Conservation (phyloP, 1,140 invertebrate genomes). For the Papilio machaon region DNA sequence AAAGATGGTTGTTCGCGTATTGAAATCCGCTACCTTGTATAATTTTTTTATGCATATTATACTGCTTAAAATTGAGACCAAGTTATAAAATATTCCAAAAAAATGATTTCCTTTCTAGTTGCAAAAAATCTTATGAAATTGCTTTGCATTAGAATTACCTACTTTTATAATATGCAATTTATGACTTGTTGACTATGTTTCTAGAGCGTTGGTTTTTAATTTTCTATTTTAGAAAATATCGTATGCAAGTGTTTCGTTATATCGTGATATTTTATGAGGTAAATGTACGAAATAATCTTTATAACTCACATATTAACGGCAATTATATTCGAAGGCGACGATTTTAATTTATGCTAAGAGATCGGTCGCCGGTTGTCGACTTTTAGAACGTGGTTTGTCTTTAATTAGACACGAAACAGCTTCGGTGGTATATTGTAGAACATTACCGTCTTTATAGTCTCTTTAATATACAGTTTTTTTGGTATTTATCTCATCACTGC, state of each 20-base stretch:
- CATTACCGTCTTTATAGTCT: slow-evolving; percentile 6
- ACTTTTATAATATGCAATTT: slow-evolving; percentile 2
- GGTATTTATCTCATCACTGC: neutral
- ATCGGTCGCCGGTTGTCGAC: slow-evolving; percentile 18
- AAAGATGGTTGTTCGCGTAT: neutral
- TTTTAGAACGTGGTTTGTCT: slow-evolving; percentile 26
- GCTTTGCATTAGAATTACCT: neutral
- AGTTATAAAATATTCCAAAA: neutral
- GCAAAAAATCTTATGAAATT: neutral
- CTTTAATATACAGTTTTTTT: slow-evolving; percentile 11
- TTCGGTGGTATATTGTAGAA: slow-evolving; percentile 20
- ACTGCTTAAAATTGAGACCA: neutral
- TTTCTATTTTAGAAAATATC: neutral
- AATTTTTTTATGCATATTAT: neutral
- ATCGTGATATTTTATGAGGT: slow-evolving; percentile 1
- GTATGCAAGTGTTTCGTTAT: neutral
- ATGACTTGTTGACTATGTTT: neutral
- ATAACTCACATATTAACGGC: slow-evolving; percentile 34
- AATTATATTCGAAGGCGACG: slow-evolving; percentile 8
- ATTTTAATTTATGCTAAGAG: slow-evolving; percentile 28
- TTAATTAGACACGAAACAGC: slow-evolving; percentile 20
- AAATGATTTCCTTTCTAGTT: neutral
- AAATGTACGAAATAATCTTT: slow-evolving; percentile 36
- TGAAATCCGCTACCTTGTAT: neutral
- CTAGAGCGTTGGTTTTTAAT: neutral